Conservation (phyloP, 1,140 invertebrate species). For the Contarinia nasturtii region DNA sequence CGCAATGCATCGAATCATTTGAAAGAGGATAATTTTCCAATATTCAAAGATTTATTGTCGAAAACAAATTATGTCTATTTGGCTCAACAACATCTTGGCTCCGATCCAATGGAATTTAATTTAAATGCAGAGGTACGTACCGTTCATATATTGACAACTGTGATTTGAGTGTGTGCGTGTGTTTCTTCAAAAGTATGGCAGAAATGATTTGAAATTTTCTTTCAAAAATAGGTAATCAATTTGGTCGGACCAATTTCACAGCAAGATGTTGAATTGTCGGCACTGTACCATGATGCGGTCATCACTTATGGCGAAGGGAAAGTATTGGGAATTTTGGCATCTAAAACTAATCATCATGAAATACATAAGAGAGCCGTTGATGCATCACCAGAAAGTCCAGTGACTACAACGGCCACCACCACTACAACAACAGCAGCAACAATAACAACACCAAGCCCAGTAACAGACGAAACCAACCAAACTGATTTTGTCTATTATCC, state of each 20-base stretch:
- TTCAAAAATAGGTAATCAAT: slow-evolving; percentile 25
- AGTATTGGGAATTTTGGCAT: slow-evolving; percentile 32
- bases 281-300: slow-evolving; percentile 29
- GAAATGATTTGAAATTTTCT: slow-evolving; percentile 1
- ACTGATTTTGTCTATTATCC: no score
- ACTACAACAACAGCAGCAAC: slow-evolving; percentile 7
- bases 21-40: slow-evolving; percentile 16
- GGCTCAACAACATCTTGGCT: slow-evolving; percentile 29
- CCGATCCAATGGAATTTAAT: slow-evolving; percentile 29
- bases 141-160: neutral
- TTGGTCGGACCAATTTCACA: slow-evolving; percentile 31
- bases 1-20: slow-evolving; percentile 8
- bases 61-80: slow-evolving; percentile 25
- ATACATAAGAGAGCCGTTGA: slow-evolving; percentile 11
- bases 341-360: slow-evolving; percentile 18
- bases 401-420: slow-evolving; percentile 1
- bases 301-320: slow-evolving; percentile 30
- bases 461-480: neutral
- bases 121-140: slow-evolving; percentile 17
- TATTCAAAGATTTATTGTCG: slow-evolving; percentile 18
- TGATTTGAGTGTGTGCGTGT: neutral
- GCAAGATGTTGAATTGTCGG: slow-evolving; percentile 31
- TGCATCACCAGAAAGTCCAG: neutral
- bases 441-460: slow-evolving; percentile 11
- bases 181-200: neutral